phyloP scores from a whole-genome alignment of 2,888 invertebrate species.

The Macropis europaea region DNA sequence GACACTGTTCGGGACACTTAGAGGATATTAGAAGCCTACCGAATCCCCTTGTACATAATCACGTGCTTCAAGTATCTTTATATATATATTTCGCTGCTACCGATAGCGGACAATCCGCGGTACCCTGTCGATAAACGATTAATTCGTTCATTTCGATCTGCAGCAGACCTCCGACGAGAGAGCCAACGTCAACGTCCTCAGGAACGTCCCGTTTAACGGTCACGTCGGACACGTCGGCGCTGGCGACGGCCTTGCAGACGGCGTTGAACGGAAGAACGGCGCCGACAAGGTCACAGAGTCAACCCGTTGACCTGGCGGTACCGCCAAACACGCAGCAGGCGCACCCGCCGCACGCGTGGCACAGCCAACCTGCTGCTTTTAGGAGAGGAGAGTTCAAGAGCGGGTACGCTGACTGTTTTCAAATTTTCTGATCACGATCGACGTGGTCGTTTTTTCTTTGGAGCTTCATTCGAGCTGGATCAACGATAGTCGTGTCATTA shows the following conservation, averaged over 20 bases:
- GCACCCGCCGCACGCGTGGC: conserved; percentile 72
- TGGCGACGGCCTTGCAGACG: conserved; percentile 73
- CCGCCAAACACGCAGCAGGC: conserved; percentile 65
- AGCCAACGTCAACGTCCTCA: conserved; percentile 74
- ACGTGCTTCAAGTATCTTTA: conserved; percentile 71
- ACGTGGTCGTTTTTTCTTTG: background rate
- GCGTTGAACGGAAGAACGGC: conserved; percentile 72
- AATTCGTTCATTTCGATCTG: conserved; percentile 33
- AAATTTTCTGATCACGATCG: background rate
- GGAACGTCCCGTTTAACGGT: conserved; percentile 75
- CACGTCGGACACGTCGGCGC: conserved; percentile 75
- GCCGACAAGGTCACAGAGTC: conserved; percentile 80
- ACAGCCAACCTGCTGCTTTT: conserved; percentile 76
- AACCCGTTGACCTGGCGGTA: conserved; percentile 79
- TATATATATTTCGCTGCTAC: conserved; percentile 64
- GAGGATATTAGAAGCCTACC: conserved; percentile 69
- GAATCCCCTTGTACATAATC: conserved; percentile 70
- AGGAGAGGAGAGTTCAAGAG: conserved; percentile 76
- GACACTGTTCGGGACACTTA: conserved; percentile 71
- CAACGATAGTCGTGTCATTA: no score
- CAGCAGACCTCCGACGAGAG: conserved; percentile 72
- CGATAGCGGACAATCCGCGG: conserved; percentile 35
- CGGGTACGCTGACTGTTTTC: conserved; percentile 63
- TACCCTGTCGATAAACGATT: background rate
- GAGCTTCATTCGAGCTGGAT: no score